phyloP scores from a whole-genome alignment of 2,888 invertebrate genomes.

The Nomada ruficornis region DNA sequence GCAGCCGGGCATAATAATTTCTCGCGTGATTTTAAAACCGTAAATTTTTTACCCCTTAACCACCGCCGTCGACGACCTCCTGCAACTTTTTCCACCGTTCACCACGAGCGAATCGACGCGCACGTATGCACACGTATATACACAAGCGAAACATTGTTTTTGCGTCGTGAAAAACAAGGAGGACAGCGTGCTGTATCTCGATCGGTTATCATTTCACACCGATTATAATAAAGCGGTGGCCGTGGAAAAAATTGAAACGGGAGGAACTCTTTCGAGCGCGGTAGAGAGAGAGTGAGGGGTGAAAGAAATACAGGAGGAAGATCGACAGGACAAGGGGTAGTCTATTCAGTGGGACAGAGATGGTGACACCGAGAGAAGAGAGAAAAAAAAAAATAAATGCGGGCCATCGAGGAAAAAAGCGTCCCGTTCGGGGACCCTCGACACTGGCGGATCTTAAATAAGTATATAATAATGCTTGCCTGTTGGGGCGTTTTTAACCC shows the following conservation, averaged over 20 bases:
- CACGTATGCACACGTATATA: conserved; percentile 16
- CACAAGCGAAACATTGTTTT: conserved; percentile 70
- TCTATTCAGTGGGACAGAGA: conserved; percentile 13
- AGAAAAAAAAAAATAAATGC: conserved; percentile 65
- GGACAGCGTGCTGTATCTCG: conserved; percentile 72
- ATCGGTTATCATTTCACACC: conserved; percentile 85
- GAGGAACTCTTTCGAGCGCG: not conserved
- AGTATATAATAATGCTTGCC: conserved; percentile 83
- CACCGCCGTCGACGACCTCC: conserved; percentile 58
- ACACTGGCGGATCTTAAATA: conserved; percentile 79
- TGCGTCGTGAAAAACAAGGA: conserved; percentile 73
- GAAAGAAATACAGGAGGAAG: not conserved
- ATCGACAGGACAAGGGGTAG: conserved; percentile 27
- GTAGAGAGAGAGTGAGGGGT: conserved; percentile 4
- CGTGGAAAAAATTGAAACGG: conserved; percentile 15
- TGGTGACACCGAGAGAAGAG: conserved; percentile 30
- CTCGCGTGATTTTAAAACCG: conserved; percentile 84
- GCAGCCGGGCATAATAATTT: conserved; percentile 81
- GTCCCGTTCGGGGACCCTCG: conserved; percentile 75
- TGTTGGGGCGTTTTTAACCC: conserved; percentile 68
- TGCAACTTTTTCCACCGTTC: conserved; percentile 16
- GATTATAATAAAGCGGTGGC: conserved; percentile 81
- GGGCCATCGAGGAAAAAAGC: conserved; percentile 66
- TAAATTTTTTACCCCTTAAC: conserved; percentile 82
- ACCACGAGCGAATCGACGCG: conserved; percentile 44